These are phyloP conservation scores for Yponomeuta evonymella DNA, from an alignment of 2,888 invertebrate species.

Conservation along the genomic window DNA sequence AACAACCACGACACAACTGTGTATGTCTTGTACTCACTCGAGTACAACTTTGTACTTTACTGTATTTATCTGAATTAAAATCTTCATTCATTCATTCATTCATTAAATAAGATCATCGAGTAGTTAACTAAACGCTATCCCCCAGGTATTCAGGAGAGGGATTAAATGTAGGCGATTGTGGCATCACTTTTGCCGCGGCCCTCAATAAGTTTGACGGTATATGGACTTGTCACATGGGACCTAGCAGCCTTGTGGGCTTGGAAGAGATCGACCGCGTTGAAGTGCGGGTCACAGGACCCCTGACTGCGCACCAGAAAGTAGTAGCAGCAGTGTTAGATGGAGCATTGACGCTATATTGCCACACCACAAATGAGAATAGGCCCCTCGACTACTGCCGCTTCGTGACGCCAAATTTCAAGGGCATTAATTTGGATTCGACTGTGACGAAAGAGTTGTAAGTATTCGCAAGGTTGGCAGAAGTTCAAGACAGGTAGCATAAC, in stretches of 20 bases:
- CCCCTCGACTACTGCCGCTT: slow-evolving; percentile 70
- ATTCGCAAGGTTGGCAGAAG: neutral
- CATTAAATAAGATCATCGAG: neutral
- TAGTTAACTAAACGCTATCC: too few species aligned
- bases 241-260: slow-evolving; percentile 41
- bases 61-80: too few species aligned
- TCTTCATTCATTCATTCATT: too few species aligned
- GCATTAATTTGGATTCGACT: slow-evolving; percentile 56
- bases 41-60: too few species aligned
- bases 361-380: slow-evolving; percentile 51
- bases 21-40: neutral
- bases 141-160: slow-evolving; percentile 59
- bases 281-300: slow-evolving; percentile 60
- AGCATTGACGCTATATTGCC: slow-evolving; percentile 52
- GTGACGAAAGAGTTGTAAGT: slow-evolving; percentile 57
- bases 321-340: slow-evolving; percentile 34
- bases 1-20: too few species aligned
- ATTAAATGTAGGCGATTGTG: slow-evolving; percentile 61
- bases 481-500: too few species aligned
- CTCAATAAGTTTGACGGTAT: slow-evolving; percentile 45
- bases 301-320: slow-evolving; percentile 48
- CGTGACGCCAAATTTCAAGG: slow-evolving; percentile 48
- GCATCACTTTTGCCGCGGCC: slow-evolving; percentile 52
- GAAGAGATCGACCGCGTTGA: slow-evolving; percentile 48
- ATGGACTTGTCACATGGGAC: slow-evolving; percentile 72